Evolutionary conservation across 2,113 vertebrate genomes (phyloP), one percentile per base, ranked within the genome.

Genomic region (Thomomys bottae): DNA sequence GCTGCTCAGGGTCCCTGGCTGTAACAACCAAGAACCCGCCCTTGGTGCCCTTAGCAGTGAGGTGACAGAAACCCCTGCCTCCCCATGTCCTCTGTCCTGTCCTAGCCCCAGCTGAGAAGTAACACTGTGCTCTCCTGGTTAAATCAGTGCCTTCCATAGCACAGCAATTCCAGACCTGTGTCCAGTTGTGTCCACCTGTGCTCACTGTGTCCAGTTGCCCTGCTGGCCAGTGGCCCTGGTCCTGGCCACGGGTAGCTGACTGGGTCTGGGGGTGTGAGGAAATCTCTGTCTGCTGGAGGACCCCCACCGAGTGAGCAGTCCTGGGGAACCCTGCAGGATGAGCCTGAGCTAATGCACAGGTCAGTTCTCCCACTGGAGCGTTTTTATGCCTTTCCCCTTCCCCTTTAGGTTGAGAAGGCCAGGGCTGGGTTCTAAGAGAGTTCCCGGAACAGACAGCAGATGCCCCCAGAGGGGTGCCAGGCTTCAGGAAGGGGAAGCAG

Each of bases 401-500:
- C 28, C 26, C 3, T 6, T 9, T 6, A 9, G 75, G 3, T 54
- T 11, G 20, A 21, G 30, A 45, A 67, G 34, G 34, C 11, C 34
- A 23, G 88, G 42, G 26, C 18, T 0, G 0, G 23, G 24, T n/a
- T 11, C 28, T n/a, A 23, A 34, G 26, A 5, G 63, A 36, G 57
- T 40, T 23, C 2, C 9, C n/a, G 59, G 26, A 59, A 68, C 21
- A 78, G 24, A 59, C 11, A 30, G 24, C 23, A 67, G 5, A 12
- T 26, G 8, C 24, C 30, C 30, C 40, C 70, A 20, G 42, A 66
- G 7, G 28, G 18, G 1, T 8, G 20, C 54, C n/a, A 15, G 81
- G 38, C n/a, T 40, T 1, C 1, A 76, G 36, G 49, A 10, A 0
- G 7, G 32, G 40, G 26, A 0, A 42, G 2, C 54, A 42, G 49